phyloP scores from a whole-genome alignment of 1,140 invertebrate genomes.

The Radopholus similis region DNA sequence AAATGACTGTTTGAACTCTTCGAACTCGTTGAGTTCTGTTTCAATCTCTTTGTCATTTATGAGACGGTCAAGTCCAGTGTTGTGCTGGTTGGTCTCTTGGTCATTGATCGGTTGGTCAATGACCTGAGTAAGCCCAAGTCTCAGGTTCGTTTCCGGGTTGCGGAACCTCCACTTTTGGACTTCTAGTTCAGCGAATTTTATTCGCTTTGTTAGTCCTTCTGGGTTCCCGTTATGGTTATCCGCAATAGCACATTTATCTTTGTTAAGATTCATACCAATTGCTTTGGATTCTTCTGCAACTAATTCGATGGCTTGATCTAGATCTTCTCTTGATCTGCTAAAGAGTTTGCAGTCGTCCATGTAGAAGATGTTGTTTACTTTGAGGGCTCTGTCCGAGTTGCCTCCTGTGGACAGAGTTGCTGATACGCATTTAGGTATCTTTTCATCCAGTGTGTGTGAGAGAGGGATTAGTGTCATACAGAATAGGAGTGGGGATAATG shows the following conservation, averaged over 20 bases:
- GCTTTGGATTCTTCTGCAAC: conserved; percentile 7
- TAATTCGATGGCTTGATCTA: background rate
- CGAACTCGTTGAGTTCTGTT: background rate
- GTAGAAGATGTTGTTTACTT: conserved; percentile 37
- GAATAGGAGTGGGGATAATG: conserved; percentile 35
- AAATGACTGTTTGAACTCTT: background rate
- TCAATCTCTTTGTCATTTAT: background rate
- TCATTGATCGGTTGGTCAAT: background rate
- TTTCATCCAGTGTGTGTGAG: background rate
- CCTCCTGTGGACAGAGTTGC: background rate
- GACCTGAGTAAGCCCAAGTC: background rate
- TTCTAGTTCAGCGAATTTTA: no score
- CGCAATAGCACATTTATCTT: conserved; percentile 16
- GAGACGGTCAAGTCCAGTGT: background rate
- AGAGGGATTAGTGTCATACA: conserved; percentile 18
- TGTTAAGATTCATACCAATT: conserved; percentile 24
- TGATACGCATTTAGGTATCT: conserved; percentile 1
- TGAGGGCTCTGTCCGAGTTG: background rate
- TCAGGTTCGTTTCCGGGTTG: background rate
- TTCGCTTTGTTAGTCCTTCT: background rate
- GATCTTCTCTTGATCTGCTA: background rate
- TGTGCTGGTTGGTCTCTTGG: background rate
- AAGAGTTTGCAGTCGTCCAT: conserved; percentile 40
- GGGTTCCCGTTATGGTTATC: background rate
- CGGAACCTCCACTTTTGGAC: background rate